phyloP scores from a whole-genome alignment of 2,888 invertebrate species.

The Saturnia pavonia region DNA sequence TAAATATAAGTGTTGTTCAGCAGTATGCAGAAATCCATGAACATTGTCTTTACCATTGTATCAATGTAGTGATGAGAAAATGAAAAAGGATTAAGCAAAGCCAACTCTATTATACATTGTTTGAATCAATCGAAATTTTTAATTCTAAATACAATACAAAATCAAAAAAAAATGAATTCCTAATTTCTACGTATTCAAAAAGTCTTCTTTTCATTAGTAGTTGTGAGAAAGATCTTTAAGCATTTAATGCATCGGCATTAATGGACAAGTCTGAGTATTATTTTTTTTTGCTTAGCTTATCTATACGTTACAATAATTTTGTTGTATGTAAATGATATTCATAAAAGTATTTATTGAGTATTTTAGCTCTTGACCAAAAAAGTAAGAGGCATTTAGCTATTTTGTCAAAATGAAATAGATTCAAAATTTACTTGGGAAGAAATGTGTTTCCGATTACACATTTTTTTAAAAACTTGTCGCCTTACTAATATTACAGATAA shows the following conservation, averaged over 20 bases:
- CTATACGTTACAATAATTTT: background rate
- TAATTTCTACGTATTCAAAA: background rate
- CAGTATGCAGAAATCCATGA: background rate
- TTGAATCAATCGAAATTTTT: background rate
- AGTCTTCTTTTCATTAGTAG: background rate
- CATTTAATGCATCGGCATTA: conserved; percentile 31
- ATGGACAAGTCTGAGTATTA: conserved; percentile 14
- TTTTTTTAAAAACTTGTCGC: no score
- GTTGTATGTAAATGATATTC: background rate
- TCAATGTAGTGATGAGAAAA: background rate
- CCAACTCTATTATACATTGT: background rate
- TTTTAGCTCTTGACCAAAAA: background rate
- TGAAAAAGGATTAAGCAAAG: background rate
- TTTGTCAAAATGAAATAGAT: background rate
- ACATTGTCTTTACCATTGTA: no score
- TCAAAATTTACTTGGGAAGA: no score
- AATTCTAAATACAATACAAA: background rate
- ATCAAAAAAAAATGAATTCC: background rate
- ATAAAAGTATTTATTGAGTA: background rate
- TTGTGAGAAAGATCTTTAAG: conserved; percentile 4
- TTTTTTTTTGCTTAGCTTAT: background rate
- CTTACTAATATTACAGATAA: background rate
- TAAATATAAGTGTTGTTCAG: background rate
- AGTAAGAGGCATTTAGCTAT: background rate
- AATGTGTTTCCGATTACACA: no score